Evolutionary conservation across 2,113 vertebrate species (phyloP).

Genomic region (Cromileptes altivelis): DNA sequence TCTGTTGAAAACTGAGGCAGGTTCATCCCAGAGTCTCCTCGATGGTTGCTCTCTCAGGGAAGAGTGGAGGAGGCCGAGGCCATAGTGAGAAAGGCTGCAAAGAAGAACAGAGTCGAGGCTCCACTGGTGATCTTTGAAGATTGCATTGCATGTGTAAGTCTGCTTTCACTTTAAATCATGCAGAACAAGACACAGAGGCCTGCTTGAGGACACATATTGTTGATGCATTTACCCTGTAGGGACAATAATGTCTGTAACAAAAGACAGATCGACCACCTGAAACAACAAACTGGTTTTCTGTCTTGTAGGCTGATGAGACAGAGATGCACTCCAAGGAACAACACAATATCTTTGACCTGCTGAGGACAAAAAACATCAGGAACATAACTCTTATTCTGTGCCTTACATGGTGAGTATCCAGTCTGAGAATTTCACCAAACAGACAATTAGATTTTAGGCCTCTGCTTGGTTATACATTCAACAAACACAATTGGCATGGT

Average conservation of each 20-base stretch:
- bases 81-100: constrained; percentile 87
- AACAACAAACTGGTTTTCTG: not conserved
- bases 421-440: not conserved
- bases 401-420: constrained; percentile 86
- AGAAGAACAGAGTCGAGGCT: constrained; percentile 81
- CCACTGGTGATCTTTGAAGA: constrained; percentile 85
- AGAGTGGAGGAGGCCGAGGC: constrained; percentile 88
- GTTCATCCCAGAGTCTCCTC: constrained; percentile 92
- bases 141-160: constrained; percentile 75
- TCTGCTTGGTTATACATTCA: too few relatives aligned
- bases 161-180: not conserved
- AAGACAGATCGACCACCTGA: not conserved
- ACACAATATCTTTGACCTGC: constrained; percentile 84
- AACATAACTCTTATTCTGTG: constrained; percentile 85
- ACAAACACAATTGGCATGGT: too few relatives aligned
- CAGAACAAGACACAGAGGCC: not conserved
- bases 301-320: constrained; percentile 44
- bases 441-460: not conserved
- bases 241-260: not conserved
- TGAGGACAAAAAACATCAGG: constrained; percentile 85
- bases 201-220: not conserved
- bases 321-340: constrained; percentile 43
- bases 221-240: too few relatives aligned
- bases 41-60: constrained; percentile 90
- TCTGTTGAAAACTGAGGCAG: constrained; percentile 72